Base-by-base conservation (phyloP, 2,113 vertebrate genomes). In the Calyptomena viridis region DNA sequence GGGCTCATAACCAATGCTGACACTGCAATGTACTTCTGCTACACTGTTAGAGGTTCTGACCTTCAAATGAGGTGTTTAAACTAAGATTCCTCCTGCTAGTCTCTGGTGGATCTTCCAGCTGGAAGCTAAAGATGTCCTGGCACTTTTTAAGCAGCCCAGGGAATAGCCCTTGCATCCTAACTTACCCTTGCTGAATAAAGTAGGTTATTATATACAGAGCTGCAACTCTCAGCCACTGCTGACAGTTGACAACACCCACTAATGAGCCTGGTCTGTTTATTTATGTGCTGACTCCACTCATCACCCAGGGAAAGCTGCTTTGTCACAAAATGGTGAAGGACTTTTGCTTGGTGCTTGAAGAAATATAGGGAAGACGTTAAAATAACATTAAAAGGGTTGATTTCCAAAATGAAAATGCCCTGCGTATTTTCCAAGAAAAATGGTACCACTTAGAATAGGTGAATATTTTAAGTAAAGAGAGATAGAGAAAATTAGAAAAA, bases 11-110 rank as follows among this genome's bases (percentile, higher is more conserved):
- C 88, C 95, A 92, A n/a, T 91, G 95, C 96, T 96, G 97, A 97
- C 95, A 93, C 88, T 96, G 96, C 96, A 97, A 88, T 91, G 87
- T 96, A 87, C 80, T 93, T 66, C 75, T 88, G 87, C 87, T 80
- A 28, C 72, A 14, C 94, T 40, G 67, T 78, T 69, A 86, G 87
- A 95, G 88, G 94, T 95, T 83, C 88, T 95, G 96, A 95, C 96
- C 96, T 97, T 96, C 96, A 93, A 96, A 97, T 73, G 89, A 96
- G 77, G 91, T 94, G 84, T 94, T 97, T 95, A 95, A 97, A 84
- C 90, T 63, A 47, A 93, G 90, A 93, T 91, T 95, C 88, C 73
- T 94, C 73, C 93, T 95, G 84, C 58, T 87, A 71, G 53, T 94
- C 95, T 95, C 96, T 58, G 35, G 90, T 95, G 96, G 90, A 89